Base-by-base conservation (phyloP, 2,797 vertebrate species). In the Agapornis canus region DNA sequence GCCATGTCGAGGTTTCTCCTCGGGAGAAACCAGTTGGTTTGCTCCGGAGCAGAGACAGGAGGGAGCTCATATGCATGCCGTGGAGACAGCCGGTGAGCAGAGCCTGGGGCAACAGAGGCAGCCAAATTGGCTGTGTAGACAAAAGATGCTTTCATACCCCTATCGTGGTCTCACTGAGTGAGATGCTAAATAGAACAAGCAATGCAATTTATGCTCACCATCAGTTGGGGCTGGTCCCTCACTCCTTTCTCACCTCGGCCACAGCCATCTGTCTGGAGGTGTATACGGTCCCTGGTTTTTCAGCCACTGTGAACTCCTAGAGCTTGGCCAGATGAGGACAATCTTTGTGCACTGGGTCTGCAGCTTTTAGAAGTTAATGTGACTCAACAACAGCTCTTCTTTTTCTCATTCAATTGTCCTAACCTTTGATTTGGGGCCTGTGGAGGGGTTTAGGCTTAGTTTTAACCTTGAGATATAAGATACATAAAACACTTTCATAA, bases 31-130 rank as follows among this genome's bases (percentile, higher is more conserved):
- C 94, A 92, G 95, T 94, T 90, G 87, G 95, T 94, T 96, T 91
- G 93, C 94, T 96, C 61, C 4, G 13, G 49, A 87, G 78, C 26
- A 54, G 89, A 96, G 92, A 90, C 92, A 94, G 94, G 65, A 96
- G 91, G 35, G 82, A 94, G 72, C 94, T 96, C 93, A 95, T 96
- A 94, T 96, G 94, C 96, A 96, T 96, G 93, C 93, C 2, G 4
- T 0, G 2, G 90, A 96, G 96, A 96, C 96, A 96, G 93, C 61
- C 5, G 1, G 45, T 57, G 80, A 94, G 94, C 82, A 94, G 88
- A 86, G 96, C 96, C 96, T 0, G 2, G 63, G 89, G 65, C n/a
- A 94, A 48, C 45, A 35, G 35, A 90, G 87, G 88, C 93, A 90
- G 94, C 91, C 94, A 96, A 84, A 54, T 72, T 31, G 82, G 69